Evolutionary conservation across 2,888 invertebrate species (phyloP).

Genomic region (Heliconius hortense): DNA sequence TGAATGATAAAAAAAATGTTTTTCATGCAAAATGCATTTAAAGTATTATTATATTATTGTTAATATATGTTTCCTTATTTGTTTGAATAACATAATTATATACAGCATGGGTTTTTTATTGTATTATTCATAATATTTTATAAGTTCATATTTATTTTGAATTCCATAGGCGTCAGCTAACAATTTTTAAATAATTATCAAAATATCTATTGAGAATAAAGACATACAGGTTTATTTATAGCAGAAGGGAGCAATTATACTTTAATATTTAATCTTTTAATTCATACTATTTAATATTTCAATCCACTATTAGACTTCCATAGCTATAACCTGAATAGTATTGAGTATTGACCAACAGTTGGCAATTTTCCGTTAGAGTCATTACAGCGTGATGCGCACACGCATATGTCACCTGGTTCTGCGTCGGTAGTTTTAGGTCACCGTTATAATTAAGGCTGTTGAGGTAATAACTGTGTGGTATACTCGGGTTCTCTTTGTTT

Average conservation of each 20-base stretch:
- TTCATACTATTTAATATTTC: background rate
- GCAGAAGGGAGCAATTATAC: background rate
- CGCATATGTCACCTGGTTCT: slow-evolving; percentile 60
- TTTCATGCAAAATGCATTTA: too few relatives aligned
- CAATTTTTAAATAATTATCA: too few relatives aligned
- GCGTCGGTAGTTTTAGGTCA: slow-evolving; percentile 50
- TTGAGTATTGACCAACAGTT: slow-evolving; percentile 43
- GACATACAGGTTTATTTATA: background rate
- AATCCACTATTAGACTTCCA: slow-evolving; percentile 26
- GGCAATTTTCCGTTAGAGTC: slow-evolving; percentile 55
- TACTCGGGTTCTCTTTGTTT: slow-evolving; percentile 10
- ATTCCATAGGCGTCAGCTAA: too few relatives aligned
- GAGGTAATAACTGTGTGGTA: slow-evolving; percentile 27
- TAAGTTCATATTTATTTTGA: too few relatives aligned
- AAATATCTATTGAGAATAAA: background rate
- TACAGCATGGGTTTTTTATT: too few relatives aligned
- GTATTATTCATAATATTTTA: too few relatives aligned
- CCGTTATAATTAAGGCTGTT: slow-evolving; percentile 44
- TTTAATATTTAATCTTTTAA: background rate
- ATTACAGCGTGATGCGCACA: slow-evolving; percentile 50
- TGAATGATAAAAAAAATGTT: too few relatives aligned
- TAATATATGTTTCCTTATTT: background rate
- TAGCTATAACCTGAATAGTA: slow-evolving; percentile 44
- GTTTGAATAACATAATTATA: background rate
- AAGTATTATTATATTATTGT: too few relatives aligned